phyloP scores from a whole-genome alignment of 1,140 invertebrate genomes.

The Campoletis sonorensis region DNA sequence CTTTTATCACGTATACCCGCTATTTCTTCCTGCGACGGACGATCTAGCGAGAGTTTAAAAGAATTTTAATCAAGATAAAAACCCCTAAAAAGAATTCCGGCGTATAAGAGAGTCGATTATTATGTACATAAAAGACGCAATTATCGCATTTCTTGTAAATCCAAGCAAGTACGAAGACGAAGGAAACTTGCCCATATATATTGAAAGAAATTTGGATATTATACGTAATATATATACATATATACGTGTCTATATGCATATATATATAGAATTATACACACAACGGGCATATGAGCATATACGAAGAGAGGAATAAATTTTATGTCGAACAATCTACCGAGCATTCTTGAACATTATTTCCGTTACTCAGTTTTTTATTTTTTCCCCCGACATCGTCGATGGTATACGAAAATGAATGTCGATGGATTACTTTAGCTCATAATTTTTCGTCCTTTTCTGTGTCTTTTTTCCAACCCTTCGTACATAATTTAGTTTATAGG shows the following conservation, averaged over 20 bases:
- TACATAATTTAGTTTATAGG: constrained; percentile 45
- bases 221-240: constrained; percentile 40
- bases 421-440: background rate
- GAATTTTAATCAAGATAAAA: background rate
- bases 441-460: background rate
- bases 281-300: constrained; percentile 41
- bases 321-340: constrained; percentile 44
- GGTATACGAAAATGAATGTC: constrained; percentile 29
- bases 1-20: background rate
- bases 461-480: constrained; percentile 26
- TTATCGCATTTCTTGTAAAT: background rate
- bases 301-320: constrained; percentile 44
- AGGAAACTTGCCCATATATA: constrained; percentile 37
- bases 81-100: background rate
- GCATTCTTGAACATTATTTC: constrained; percentile 27
- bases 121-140: constrained; percentile 7
- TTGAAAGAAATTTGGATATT: constrained; percentile 50
- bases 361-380: constrained; percentile 5
- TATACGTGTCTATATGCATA: too few relatives aligned
- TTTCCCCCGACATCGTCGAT: constrained; percentile 2
- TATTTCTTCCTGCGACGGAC: background rate
- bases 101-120: background rate
- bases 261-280: constrained; percentile 42
- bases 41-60: background rate
- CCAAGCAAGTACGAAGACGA: background rate